Percentiles rank a stretch among this genome's conserved stretches.
Conservation (phyloP, 2,113 vertebrate genomes). For the Oncorhynchus kisutch region DNA sequence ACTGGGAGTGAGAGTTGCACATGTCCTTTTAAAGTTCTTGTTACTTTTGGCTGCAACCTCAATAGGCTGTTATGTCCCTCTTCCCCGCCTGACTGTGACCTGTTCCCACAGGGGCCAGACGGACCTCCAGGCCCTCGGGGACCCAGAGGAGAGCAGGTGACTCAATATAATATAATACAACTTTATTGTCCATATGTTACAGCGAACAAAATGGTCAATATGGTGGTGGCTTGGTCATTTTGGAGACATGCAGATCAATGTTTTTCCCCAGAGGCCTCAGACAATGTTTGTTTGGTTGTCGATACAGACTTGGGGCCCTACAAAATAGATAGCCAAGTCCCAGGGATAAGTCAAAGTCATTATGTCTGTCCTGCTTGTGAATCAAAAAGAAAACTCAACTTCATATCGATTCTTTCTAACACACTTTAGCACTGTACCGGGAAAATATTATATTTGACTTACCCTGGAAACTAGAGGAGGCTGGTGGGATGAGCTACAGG, state of each 20-base stretch:
- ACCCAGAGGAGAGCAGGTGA: constrained; percentile 78
- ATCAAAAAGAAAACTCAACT: background rate
- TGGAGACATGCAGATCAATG: background rate
- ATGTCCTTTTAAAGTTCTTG: too few relatives aligned
- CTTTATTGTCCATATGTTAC: too few relatives aligned
- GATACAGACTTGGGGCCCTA: background rate
- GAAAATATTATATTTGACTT: background rate
- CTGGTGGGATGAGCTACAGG: too few relatives aligned
- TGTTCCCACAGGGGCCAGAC: constrained; percentile 55
- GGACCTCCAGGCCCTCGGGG: constrained; percentile 74
- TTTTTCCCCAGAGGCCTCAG: background rate
- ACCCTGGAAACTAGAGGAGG: background rate
- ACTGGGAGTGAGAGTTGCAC: too few relatives aligned
- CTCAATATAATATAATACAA: background rate
- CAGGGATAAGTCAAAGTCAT: background rate
- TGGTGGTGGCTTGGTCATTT: background rate
- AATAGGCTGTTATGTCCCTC: too few relatives aligned
- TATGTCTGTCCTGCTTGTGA: background rate
- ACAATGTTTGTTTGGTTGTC: background rate
- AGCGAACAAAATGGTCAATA: background rate
- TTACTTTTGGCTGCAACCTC: too few relatives aligned
- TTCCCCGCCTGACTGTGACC: background rate
- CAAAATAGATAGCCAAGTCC: background rate
- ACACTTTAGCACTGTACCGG: background rate
- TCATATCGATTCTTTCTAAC: background rate